Conservation (phyloP, 2,888 invertebrate genomes). For the Caenorhabditis sp. region DNA sequence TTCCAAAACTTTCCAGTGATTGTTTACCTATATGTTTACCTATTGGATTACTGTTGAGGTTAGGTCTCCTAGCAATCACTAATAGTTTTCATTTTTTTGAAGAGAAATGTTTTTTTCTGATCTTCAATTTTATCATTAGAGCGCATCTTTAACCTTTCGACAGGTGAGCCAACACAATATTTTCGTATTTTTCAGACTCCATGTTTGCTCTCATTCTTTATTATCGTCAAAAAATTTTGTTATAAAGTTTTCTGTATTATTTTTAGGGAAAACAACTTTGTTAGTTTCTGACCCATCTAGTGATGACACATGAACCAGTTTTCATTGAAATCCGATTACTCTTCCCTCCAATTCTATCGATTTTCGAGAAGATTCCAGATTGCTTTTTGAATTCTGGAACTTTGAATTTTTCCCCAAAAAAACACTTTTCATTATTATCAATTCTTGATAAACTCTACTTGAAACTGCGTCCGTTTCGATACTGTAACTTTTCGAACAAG, state of each 20-base stretch:
- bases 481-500: constrained; percentile 17
- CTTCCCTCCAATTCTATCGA: background rate
- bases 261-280: background rate
- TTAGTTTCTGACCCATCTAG: background rate
- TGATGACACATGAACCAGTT: constrained; percentile 29
- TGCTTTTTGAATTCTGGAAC: background rate
- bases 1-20: constrained; percentile 1
- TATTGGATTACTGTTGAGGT: background rate
- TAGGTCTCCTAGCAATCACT: too few species aligned
- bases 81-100: background rate
- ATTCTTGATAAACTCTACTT: background rate
- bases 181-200: too few species aligned
- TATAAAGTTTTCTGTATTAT: background rate
- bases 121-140: too few species aligned
- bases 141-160: background rate
- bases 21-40: background rate
- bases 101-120: too few species aligned
- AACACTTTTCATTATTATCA: too few species aligned
- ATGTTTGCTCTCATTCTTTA: too few species aligned
- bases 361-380: background rate
- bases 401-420: background rate
- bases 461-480: constrained; percentile 36
- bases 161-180: too few species aligned
- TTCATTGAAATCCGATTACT: constrained; percentile 25
- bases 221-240: too few species aligned